phyloP scores from a whole-genome alignment of 2,113 vertebrate genomes.

The Piaya cayana region DNA sequence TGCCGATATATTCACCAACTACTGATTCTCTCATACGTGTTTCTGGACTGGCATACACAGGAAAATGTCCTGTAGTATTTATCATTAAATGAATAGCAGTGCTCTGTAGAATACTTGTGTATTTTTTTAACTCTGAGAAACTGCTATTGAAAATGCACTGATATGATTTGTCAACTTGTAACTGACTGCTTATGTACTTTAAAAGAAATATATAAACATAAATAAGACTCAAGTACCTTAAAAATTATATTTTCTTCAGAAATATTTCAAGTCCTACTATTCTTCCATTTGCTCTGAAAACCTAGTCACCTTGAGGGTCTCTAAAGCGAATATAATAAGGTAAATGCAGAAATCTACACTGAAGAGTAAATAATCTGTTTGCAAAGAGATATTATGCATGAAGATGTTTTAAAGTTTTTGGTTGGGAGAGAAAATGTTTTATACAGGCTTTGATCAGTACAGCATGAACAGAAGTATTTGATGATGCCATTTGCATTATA shows the following conservation, averaged over 20 bases:
- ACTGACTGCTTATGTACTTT: neutral
- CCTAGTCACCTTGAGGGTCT: neutral
- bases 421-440: neutral
- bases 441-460: neutral
- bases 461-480: neutral
- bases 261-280: neutral
- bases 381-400: neutral
- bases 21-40: neutral
- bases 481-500: conserved; percentile 27
- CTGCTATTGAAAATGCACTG: neutral
- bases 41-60: neutral
- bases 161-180: neutral
- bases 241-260: neutral
- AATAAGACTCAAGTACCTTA: neutral
- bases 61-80: neutral
- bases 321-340: neutral
- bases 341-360: neutral
- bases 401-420: neutral
- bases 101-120: neutral
- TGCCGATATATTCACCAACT: neutral
- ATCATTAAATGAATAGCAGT: neutral
- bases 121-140: neutral
- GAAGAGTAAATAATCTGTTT: neutral
- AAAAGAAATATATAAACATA: neutral
- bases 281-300: neutral